phyloP scores from a whole-genome alignment of 2,888 invertebrate species.

The Eretmocerus hayati region DNA sequence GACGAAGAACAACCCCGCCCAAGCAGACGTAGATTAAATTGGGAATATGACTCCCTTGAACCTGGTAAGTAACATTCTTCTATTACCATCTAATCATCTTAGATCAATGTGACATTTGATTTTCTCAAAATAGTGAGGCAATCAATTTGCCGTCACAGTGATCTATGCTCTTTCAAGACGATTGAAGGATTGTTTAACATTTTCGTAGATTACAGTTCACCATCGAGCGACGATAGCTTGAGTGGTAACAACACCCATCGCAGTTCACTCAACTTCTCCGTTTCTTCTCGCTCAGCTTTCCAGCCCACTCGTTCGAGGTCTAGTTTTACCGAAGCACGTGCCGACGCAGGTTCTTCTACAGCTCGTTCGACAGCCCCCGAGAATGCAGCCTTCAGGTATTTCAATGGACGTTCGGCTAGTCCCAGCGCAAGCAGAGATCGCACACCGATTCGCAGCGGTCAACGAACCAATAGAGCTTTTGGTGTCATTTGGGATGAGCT shows the following conservation, averaged over 20 bases:
- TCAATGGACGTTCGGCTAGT: too few species aligned
- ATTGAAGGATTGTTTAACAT: neutral
- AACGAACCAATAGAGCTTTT: too few species aligned
- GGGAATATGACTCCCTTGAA: neutral
- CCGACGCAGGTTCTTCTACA: slow-evolving; percentile 2
- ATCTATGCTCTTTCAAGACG: too few species aligned
- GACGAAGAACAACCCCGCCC: slow-evolving; percentile 25
- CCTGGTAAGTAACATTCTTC: neutral
- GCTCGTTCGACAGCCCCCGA: neutral
- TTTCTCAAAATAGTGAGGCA: too few species aligned
- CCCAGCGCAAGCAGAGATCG: too few species aligned
- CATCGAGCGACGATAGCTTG: slow-evolving; percentile 33
- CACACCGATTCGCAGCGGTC: neutral
- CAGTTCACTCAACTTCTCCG: slow-evolving; percentile 31
- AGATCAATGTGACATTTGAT: neutral
- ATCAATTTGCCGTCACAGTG: neutral
- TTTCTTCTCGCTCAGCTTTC: slow-evolving; percentile 41
- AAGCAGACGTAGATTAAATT: slow-evolving; percentile 22
- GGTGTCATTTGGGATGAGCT: neutral
- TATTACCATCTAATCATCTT: neutral
- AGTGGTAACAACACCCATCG: slow-evolving; percentile 3
- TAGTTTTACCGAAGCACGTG: neutral
- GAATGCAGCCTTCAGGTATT: neutral
- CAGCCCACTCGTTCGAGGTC: slow-evolving; percentile 33
- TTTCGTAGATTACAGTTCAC: slow-evolving; percentile 28